Base-by-base conservation (phyloP, 2,888 invertebrate species). In the Protonemura montana region DNA sequence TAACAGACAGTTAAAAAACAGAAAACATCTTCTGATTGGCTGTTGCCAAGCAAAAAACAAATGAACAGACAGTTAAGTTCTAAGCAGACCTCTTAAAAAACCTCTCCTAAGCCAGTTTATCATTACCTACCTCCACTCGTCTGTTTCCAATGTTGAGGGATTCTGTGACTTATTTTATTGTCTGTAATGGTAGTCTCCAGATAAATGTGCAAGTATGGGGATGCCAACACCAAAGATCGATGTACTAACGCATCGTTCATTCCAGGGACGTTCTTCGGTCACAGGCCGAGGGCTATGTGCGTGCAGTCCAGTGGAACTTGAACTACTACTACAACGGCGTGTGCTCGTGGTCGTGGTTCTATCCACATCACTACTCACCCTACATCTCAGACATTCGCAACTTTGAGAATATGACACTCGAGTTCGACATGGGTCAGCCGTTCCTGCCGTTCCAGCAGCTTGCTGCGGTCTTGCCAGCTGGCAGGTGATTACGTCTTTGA, bases 271-370 rank as follows among this genome's bases (percentile, higher is more conserved):
- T 97, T 7, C 91, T 98, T 89, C 93, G 94, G 26, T 94, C 94
- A 76, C 97, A 98, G 92, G 97, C 98, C 0, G 95, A 96, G 90
- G 95, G 96, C 85, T 99, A 99, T 91, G 96, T 99, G 13, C 93
- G 95, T 77, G 99, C 98, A 0, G 95, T 99, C 84, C 99, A 99
- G 89, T 99, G 99, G 99, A 98, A 98, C 90, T 92, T 99, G 26
- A 94, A 96, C 90, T 99, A 99, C 91, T 99, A 99, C 91, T 99
- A 98, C 92, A 95, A 97, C 89, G 99, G 99, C 6, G 97, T 98
- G 81, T 96, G 96, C 85, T 98, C 98, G 0, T 99, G 99, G 99
- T 97, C 97, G 41, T 99, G 99, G 99, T 99, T 94, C 92, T 99
- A 98, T 91, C 98, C 98, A 0, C 97, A 97, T 90, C 99, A 99